Percentiles rank a stretch among this genome's conserved stretches.
These are phyloP conservation scores for Agelastica alni DNA, from an alignment of 2,888 invertebrate species.

Conservation along the genomic window DNA sequence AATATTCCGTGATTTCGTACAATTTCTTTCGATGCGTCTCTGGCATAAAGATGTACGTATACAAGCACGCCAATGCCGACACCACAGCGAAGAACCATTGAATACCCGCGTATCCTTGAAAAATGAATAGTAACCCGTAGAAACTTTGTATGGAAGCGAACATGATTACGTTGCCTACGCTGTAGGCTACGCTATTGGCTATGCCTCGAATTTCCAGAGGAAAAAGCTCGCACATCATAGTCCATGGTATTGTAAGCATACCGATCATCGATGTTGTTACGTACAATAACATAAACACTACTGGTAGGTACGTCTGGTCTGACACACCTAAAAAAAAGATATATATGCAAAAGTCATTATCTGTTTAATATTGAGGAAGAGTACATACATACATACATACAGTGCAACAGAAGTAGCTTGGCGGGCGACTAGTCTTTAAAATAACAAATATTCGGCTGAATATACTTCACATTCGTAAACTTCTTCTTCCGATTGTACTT, in stretches of 20 bases:
- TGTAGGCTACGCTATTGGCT: slow-evolving; percentile 63
- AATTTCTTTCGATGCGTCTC: slow-evolving; percentile 60
- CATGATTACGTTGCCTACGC: slow-evolving; percentile 63
- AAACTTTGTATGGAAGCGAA: slow-evolving; percentile 63
- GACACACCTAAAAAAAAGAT: slow-evolving; percentile 43
- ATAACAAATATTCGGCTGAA: too few relatives aligned
- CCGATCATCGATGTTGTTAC: slow-evolving; percentile 65
- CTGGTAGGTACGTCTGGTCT: slow-evolving; percentile 56
- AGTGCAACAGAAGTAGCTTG: too few relatives aligned
- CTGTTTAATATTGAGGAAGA: too few relatives aligned
- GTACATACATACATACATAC: too few relatives aligned
- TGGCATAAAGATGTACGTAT: slow-evolving; percentile 57
- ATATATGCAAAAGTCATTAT: background rate
- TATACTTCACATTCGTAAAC: too few relatives aligned
- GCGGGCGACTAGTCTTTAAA: too few relatives aligned
- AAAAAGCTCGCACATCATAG: slow-evolving; percentile 67
- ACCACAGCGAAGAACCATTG: slow-evolving; percentile 63
- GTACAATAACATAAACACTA: slow-evolving; percentile 60
- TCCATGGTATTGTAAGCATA: slow-evolving; percentile 66
- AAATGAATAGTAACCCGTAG: slow-evolving; percentile 44
- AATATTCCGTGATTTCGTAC: slow-evolving; percentile 59
- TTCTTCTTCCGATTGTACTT: too few relatives aligned
- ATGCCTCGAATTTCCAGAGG: slow-evolving; percentile 65
- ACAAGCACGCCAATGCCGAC: slow-evolving; percentile 53
- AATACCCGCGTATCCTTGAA: slow-evolving; percentile 58